phyloP scores from a whole-genome alignment of 2,888 invertebrate species.

The Drosophila niveifrons region DNA sequence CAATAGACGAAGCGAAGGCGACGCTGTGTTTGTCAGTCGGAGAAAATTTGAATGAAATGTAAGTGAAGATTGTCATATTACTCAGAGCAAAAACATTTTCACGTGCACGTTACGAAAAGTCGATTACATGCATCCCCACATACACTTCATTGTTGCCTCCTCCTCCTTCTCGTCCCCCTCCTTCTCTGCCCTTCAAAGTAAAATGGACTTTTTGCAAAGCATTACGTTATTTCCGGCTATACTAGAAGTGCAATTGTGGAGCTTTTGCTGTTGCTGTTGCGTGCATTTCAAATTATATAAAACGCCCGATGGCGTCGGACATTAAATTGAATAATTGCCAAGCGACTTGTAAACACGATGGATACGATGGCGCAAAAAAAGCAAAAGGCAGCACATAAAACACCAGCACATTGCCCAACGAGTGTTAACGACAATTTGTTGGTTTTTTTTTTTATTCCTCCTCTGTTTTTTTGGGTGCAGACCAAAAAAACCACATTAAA shows the following conservation, averaged over 20 bases:
- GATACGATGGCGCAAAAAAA: conserved; percentile 12
- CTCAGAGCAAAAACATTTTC: conserved; percentile 28
- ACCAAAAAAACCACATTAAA: not conserved
- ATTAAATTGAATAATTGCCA: conserved; percentile 77
- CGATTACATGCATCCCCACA: not conserved
- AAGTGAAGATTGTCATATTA: conserved; percentile 58
- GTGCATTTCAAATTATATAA: conserved; percentile 64
- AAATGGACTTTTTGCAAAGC: conserved; percentile 7
- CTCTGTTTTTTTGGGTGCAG: not conserved
- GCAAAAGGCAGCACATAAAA: conserved; percentile 7
- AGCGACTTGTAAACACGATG: conserved; percentile 75
- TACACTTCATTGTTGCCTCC: not conserved
- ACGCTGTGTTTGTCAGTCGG: conserved; percentile 53
- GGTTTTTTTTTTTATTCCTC: not conserved
- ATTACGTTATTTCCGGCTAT: conserved; percentile 65
- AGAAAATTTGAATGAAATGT: conserved; percentile 69
- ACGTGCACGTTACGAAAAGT: conserved; percentile 33
- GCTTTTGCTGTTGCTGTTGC: conserved; percentile 34
- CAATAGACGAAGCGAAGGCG: conserved; percentile 12
- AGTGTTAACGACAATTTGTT: conserved; percentile 68
- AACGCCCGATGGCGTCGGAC: conserved; percentile 50
- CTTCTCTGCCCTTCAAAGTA: too few relatives aligned
- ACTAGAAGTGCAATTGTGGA: conserved; percentile 61
- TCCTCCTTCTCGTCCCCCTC: too few relatives aligned
- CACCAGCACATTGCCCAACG: conserved; percentile 44